These are phyloP conservation scores for Atherinosoma microstoma DNA, from an alignment of 2,797 vertebrate species.

Conservation along the genomic window DNA sequence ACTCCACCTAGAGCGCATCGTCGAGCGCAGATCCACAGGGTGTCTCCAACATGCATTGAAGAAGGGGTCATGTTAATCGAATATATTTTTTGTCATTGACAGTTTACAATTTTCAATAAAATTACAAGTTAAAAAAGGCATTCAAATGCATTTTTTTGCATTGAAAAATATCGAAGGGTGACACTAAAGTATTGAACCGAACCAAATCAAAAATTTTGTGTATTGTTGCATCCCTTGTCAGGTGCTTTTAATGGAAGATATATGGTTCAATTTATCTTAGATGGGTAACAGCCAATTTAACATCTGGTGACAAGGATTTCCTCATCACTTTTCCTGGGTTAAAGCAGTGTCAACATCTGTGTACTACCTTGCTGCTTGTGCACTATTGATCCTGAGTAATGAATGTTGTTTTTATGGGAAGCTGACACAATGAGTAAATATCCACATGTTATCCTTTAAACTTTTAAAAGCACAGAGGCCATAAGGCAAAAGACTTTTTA, in stretches of 20 bases:
- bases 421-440: conserved; percentile 78
- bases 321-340: conserved; percentile 70
- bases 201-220: too few relatives aligned
- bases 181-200: too few relatives aligned
- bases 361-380: conserved; percentile 54
- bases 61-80: too few relatives aligned
- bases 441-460: conserved; percentile 66
- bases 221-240: conserved; percentile 41
- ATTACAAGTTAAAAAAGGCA: too few relatives aligned
- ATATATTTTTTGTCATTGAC: too few relatives aligned
- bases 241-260: conserved; percentile 55
- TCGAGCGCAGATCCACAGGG: too few relatives aligned
- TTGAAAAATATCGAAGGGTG: too few relatives aligned
- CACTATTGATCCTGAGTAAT: conserved; percentile 69
- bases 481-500: conserved; percentile 33
- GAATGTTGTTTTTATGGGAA: conserved; percentile 74
- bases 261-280: conserved; percentile 71
- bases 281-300: conserved; percentile 69
- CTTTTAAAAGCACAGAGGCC: conserved; percentile 59
- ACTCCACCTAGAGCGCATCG: too few relatives aligned
- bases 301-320: conserved; percentile 76
- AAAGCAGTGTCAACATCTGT: conserved; percentile 71
- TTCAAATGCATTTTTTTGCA: too few relatives aligned
- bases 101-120: too few relatives aligned
- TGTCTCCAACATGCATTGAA: too few relatives aligned